phyloP scores from a whole-genome alignment of 2,113 vertebrate genomes.

The Rhinopithecus roxellana region DNA sequence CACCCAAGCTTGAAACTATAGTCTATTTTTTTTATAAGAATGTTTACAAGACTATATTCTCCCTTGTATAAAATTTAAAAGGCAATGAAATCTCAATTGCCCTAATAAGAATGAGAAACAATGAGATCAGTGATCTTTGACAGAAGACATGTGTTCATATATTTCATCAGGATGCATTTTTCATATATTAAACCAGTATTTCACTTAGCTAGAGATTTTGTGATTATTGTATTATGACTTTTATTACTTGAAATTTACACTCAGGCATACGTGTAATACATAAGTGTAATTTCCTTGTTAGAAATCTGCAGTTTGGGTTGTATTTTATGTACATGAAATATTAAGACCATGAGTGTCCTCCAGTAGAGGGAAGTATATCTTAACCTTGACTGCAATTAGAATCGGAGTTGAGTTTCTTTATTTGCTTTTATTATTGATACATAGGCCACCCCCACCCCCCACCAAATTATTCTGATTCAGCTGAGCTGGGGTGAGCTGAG shows the following conservation, averaged over 20 bases:
- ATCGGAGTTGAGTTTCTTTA: neutral
- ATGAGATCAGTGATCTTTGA: neutral
- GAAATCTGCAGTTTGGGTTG: neutral
- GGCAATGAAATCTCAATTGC: neutral
- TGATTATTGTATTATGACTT: neutral
- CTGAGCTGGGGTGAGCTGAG: accelerated
- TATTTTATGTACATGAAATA: neutral
- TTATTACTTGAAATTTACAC: neutral
- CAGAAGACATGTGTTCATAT: neutral
- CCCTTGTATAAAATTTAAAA: constrained; percentile 6
- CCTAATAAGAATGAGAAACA: constrained; percentile 1
- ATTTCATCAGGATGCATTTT: neutral
- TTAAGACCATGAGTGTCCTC: neutral
- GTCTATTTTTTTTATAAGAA: neutral
- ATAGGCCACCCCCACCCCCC: accelerated
- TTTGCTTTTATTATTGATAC: neutral
- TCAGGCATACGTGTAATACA: neutral
- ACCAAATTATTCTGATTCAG: neutral
- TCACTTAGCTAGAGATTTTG: neutral
- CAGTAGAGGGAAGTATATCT: neutral
- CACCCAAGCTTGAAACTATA: neutral
- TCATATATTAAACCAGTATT: neutral
- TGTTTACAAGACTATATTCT: neutral
- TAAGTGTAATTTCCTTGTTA: neutral
- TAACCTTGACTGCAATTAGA: neutral